Conservation (phyloP, 1,140 invertebrate genomes). For the Stegodyphus mimosarum region DNA sequence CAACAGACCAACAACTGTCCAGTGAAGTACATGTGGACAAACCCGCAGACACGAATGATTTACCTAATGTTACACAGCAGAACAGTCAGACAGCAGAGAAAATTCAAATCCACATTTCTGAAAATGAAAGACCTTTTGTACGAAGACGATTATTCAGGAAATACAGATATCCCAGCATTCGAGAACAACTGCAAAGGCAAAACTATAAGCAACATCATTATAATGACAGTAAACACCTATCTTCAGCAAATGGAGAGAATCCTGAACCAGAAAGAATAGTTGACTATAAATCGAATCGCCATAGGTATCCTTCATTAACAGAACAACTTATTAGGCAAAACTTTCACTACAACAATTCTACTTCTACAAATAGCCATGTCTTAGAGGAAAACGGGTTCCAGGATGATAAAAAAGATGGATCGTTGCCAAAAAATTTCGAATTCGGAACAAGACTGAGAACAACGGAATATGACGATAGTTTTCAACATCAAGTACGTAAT, state of each 20-base stretch:
- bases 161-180: constrained; percentile 36
- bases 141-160: constrained; percentile 43
- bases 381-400: too few relatives aligned
- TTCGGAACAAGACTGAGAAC: too few relatives aligned
- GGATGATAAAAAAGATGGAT: too few relatives aligned
- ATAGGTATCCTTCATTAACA: constrained; percentile 33
- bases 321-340: neutral
- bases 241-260: neutral
- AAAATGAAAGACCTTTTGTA: constrained; percentile 4
- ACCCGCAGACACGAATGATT: too few relatives aligned
- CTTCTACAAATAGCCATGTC: too few relatives aligned
- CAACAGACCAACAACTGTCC: neutral
- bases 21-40: neutral
- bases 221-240: neutral
- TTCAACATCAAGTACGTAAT: too few relatives aligned
- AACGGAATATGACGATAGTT: too few relatives aligned
- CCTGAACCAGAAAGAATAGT: neutral
- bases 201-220: neutral
- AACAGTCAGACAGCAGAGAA: too few relatives aligned
- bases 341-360: too few relatives aligned
- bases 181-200: constrained; percentile 34
- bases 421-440: too few relatives aligned
- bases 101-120: neutral
- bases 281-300: neutral
- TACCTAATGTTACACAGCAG: too few relatives aligned